Conservation (phyloP, 2,113 vertebrate species). For the Corythornis vintsioides region DNA sequence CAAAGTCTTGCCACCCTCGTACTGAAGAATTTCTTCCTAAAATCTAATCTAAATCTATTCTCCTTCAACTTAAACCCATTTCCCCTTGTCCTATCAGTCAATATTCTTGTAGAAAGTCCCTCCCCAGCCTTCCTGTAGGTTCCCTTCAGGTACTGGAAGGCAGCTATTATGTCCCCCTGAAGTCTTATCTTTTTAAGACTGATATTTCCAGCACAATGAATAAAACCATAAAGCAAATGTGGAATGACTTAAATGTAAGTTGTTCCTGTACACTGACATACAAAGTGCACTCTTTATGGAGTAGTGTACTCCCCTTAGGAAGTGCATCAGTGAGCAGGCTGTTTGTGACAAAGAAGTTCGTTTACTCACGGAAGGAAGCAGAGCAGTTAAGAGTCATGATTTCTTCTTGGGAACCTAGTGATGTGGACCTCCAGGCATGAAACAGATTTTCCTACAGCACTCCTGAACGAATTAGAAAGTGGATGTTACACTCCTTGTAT, state of each 20-base stretch:
- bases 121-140: too few species aligned
- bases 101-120: too few species aligned
- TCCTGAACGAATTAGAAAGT: not conserved
- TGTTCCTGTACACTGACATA: not conserved
- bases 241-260: not conserved
- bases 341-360: rapidly evolving
- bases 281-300: not conserved
- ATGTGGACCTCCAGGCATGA: not conserved
- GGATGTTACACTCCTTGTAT: not conserved
- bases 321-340: rapidly evolving
- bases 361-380: not conserved
- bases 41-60: too few species aligned
- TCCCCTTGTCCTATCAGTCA: too few species aligned
- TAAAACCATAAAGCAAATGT: not conserved
- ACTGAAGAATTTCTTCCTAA: too few species aligned
- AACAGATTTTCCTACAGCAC: not conserved
- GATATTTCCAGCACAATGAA: not conserved
- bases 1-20: too few species aligned
- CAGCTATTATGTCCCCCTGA: too few species aligned
- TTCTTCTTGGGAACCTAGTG: not conserved
- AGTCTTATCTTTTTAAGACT: too few species aligned
- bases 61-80: too few species aligned
- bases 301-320: not conserved
- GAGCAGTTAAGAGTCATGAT: not conserved
- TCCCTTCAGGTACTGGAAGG: too few species aligned